Conservation (phyloP, 2,888 invertebrate species). For the Catotricha subobsoleta region DNA sequence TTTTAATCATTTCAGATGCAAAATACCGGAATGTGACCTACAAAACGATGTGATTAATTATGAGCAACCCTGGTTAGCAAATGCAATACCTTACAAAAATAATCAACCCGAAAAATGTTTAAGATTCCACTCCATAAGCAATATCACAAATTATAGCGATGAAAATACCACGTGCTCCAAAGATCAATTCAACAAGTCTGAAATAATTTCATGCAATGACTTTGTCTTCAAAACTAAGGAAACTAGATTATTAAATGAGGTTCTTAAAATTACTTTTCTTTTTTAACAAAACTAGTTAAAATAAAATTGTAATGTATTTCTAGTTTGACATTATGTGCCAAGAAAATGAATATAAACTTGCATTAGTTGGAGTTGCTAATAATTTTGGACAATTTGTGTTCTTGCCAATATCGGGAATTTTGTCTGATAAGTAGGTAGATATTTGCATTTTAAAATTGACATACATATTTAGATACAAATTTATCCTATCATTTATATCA, state of each 20-base stretch:
- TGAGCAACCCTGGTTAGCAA: slow-evolving; percentile 31
- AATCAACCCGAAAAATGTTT: slow-evolving; percentile 30
- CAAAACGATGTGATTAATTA: too few species aligned
- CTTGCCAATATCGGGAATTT: slow-evolving; percentile 42
- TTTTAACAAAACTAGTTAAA: too few species aligned
- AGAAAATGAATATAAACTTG: slow-evolving; percentile 49
- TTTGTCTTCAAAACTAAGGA: background rate
- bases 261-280: too few species aligned
- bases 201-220: background rate
- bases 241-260: too few species aligned
- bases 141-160: too few species aligned
- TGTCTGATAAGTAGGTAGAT: slow-evolving; percentile 42
- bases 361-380: slow-evolving; percentile 55
- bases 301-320: too few species aligned
- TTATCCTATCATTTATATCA: background rate
- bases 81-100: slow-evolving; percentile 26
- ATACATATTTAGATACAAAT: too few species aligned
- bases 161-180: too few species aligned
- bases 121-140: too few species aligned
- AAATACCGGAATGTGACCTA: slow-evolving; percentile 29
- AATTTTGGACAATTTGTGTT: slow-evolving; percentile 56
- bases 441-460: background rate
- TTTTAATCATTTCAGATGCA: slow-evolving; percentile 27
- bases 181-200: background rate
- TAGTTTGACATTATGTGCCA: slow-evolving; percentile 49